These are phyloP conservation scores for Cebidichthys violaceus DNA, from an alignment of 2,113 vertebrate genomes.

Conservation along the genomic window DNA sequence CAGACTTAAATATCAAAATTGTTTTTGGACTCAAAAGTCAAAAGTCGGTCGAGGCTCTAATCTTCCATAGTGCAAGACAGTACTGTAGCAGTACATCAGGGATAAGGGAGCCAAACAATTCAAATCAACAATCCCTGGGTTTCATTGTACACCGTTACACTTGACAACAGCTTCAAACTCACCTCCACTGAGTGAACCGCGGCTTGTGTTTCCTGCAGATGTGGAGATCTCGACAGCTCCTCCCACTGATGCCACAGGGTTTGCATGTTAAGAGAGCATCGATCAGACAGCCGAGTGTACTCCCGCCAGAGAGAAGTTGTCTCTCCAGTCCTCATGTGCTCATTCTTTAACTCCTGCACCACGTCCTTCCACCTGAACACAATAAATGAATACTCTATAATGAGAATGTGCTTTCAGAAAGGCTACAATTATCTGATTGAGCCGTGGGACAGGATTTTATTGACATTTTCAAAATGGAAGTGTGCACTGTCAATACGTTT, in stretches of 20 bases:
- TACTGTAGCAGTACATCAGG: background rate
- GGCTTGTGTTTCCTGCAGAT: conserved; percentile 63
- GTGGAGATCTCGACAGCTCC: conserved; percentile 70
- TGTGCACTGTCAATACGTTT: background rate
- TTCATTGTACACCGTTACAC: background rate
- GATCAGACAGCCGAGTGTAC: conserved; percentile 64
- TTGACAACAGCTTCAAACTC: conserved; percentile 16
- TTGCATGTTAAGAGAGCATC: conserved; percentile 70
- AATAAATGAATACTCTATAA: background rate
- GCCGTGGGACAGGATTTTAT: background rate
- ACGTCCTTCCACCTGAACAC: conserved; percentile 85
- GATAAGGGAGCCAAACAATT: background rate
- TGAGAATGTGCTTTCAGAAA: background rate
- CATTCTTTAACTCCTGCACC: conserved; percentile 80
- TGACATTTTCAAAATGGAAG: background rate
- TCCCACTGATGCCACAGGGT: conserved; percentile 79
- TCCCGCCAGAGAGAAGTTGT: conserved; percentile 85
- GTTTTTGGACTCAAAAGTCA: background rate
- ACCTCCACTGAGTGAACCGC: conserved; percentile 81
- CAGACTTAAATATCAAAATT: background rate
- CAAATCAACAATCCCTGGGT: background rate
- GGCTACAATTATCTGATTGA: background rate
- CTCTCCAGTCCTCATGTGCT: conserved; percentile 67
- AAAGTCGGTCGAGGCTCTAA: background rate
- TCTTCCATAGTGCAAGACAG: background rate